Evolutionary conservation across 2,888 invertebrate genomes (phyloP).

Genomic region (Acanthosepion lycidas): DNA sequence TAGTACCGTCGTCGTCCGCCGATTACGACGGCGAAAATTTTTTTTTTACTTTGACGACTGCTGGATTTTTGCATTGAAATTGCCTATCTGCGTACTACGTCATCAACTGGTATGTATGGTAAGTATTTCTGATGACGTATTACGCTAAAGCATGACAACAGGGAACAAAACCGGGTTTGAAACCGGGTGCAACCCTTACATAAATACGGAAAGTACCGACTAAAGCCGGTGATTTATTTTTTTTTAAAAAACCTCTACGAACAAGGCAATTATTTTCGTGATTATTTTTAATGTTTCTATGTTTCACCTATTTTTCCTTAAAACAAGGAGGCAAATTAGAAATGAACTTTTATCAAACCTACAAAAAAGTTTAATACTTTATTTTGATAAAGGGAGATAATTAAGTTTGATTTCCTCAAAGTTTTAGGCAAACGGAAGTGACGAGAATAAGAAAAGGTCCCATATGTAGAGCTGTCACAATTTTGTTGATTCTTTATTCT

Average conservation of each 20-base stretch:
- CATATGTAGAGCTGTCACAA: neutral
- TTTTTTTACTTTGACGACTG: neutral
- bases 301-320: neutral
- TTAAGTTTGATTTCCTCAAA: neutral
- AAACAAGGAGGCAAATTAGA: neutral
- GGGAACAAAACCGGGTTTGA: neutral
- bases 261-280: no score
- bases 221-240: neutral
- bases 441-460: neutral
- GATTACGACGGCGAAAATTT: neutral
- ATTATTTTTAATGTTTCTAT: no score
- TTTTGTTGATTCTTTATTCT: no score
- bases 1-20: neutral
- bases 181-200: neutral
- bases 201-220: neutral
- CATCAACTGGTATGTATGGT: neutral
- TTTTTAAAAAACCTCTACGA: neutral
- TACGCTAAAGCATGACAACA: neutral
- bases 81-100: constrained; percentile 10
- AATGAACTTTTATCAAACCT: neutral
- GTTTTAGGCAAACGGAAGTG: neutral
- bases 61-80: constrained; percentile 33
- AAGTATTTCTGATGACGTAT: neutral
- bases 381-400: neutral
- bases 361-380: neutral